phyloP scores from a whole-genome alignment of 2,888 invertebrate species.

The Eupeodes luniger region DNA sequence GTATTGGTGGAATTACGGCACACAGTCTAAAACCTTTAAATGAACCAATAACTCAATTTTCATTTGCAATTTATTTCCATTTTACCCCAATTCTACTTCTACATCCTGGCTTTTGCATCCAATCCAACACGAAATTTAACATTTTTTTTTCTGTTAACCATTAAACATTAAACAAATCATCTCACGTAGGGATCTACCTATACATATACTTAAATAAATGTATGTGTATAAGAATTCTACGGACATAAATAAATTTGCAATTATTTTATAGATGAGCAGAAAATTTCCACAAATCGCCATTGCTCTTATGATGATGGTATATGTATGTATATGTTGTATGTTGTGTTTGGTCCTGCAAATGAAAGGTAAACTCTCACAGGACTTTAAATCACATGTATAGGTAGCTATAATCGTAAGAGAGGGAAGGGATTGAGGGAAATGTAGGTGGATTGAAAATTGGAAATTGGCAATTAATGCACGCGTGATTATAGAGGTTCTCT shows the following conservation, averaged over 20 bases:
- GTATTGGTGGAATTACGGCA: too few species aligned
- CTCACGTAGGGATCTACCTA: constrained; percentile 3
- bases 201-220: too few species aligned
- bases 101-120: not conserved
- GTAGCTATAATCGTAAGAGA: not conserved
- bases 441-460: constrained; percentile 53
- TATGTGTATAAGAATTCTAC: too few species aligned
- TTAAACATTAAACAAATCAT: constrained; percentile 15
- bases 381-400: constrained; percentile 10
- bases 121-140: not conserved
- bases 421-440: not conserved
- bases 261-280: constrained; percentile 48
- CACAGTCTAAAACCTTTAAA: not conserved
- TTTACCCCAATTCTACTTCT: not conserved
- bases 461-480: constrained; percentile 70
- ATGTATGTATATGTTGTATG: not conserved
- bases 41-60: not conserved
- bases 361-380: constrained; percentile 26
- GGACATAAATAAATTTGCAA: constrained; percentile 61
- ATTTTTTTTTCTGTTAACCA: not conserved
- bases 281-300: constrained; percentile 45
- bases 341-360: constrained; percentile 24
- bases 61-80: constrained; percentile 15
- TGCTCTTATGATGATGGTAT: not conserved
- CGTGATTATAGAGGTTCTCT: constrained; percentile 61